Conservation (phyloP, 35 echinoderm and acorn worm genomes). For the Apostichopus californicus region DNA sequence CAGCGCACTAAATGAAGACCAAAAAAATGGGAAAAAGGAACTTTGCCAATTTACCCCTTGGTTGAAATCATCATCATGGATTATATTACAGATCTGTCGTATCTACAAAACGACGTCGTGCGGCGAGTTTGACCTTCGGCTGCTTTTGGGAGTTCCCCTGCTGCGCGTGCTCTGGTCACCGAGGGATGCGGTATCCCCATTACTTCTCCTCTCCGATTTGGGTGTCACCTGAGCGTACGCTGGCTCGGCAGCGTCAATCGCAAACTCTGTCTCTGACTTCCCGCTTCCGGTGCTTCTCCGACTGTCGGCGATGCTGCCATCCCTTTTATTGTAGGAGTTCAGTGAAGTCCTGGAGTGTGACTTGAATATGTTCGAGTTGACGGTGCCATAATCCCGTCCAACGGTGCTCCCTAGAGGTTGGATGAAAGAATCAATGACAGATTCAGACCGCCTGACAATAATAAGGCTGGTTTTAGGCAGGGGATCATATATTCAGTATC, state of each 20-base stretch:
- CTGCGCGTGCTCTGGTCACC: constrained; percentile 34
- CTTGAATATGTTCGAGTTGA: constrained; percentile 70
- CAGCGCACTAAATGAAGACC: no score
- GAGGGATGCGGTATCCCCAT: background rate
- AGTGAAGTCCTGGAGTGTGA: constrained; percentile 52
- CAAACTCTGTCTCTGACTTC: constrained; percentile 8
- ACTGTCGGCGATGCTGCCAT: constrained; percentile 52
- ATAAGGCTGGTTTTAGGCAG: background rate
- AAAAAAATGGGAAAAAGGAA: no score
- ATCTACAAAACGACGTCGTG: constrained; percentile 7
- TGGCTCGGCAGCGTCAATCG: background rate
- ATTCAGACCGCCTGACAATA: background rate
- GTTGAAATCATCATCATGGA: no score
- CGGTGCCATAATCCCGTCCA: constrained; percentile 59
- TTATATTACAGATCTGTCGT: no score
- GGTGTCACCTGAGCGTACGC: constrained; percentile 57
- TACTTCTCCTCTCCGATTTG: constrained; percentile 31
- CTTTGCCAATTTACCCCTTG: no score
- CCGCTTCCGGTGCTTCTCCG: constrained; percentile 35
- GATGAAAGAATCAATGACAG: background rate
- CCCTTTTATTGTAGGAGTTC: constrained; percentile 19
- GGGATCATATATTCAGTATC: no score
- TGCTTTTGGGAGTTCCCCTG: constrained; percentile 54
- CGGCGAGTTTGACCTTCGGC: constrained; percentile 48
- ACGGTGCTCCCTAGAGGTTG: constrained; percentile 34